phyloP scores from a whole-genome alignment of 2,113 vertebrate species.

The Nothobranchius furzeri region DNA sequence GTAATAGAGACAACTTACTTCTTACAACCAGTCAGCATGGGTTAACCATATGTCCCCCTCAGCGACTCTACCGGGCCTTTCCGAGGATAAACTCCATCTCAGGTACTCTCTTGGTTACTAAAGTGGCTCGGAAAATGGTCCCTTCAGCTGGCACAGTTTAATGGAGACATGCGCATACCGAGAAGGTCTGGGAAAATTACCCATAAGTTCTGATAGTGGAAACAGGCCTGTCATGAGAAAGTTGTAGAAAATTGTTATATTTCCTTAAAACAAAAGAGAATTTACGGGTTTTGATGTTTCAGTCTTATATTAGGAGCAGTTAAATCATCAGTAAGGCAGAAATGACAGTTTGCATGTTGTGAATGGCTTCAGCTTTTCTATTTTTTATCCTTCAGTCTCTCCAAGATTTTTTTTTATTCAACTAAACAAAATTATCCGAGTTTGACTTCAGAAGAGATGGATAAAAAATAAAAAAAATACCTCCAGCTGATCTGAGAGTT shows the following conservation, averaged over 20 bases:
- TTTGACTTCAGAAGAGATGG: not conserved
- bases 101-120: too few relatives aligned
- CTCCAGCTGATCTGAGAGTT: conserved; percentile 11
- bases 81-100: too few relatives aligned
- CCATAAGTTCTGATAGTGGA: too few relatives aligned
- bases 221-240: conserved; percentile 2
- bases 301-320: conserved; percentile 47
- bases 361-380: conserved; percentile 30
- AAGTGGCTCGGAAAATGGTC: too few relatives aligned
- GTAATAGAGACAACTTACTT: too few relatives aligned
- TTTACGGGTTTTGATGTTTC: not conserved
- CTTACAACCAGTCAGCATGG: too few relatives aligned
- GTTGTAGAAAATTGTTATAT: conserved; percentile 19
- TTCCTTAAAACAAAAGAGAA: conserved; percentile 11
- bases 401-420: not conserved
- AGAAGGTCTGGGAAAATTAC: too few relatives aligned
- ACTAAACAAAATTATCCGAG: not conserved
- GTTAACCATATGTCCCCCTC: too few relatives aligned
- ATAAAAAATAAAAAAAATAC: conserved; percentile 2
- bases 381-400: not conserved
- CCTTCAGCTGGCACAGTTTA: too few relatives aligned
- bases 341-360: conserved; percentile 56
- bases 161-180: too few relatives aligned
- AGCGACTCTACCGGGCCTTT: too few relatives aligned
- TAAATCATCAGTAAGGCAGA: conserved; percentile 72